Evolutionary conservation across 2,888 invertebrate species (phyloP), one percentile per base, ranked within the genome.

Genomic region (Meteorus cinctellus): DNA sequence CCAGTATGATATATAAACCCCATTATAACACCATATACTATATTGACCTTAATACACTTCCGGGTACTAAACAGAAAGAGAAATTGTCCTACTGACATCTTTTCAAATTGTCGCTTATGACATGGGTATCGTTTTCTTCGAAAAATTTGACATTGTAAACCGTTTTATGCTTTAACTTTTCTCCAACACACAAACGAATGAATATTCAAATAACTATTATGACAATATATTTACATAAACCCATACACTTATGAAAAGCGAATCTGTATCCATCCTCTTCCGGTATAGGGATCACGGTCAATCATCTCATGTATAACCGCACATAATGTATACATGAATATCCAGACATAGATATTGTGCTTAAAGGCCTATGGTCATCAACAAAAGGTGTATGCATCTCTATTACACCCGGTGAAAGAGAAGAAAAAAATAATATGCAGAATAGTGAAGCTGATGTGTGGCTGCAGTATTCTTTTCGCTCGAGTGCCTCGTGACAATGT

Each of bases 401-500:
- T 65, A 55, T 65, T 65, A 19, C 36, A 65, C 36, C 8, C 29
- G 48, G 6, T 45, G 12, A 41, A 45, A 63, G 27, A 63, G 14
- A 16, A 34, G 12, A 65, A 36, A 36, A 41, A 29, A 16, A 29
- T 41, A 72, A 60, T 63, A 77, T 72, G 71, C 71, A 73, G 67
- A 74, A 59, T 69, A 55, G 19, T 19, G 6, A 24, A 19, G 19
- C 19, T 55, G 19, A 41, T 19, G 48, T n/a, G 48, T 55, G 8
- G n/a, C 4, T 55, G 55, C 19, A 55, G 67, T 76, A 72, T 78
- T 74, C 78, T 73, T 51, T 70, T 62, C 62, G 81, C 74, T 77
- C 77, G 79, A 79, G 73, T 77, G 79, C 36, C 45, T 68, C 45
- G 41, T 41, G 69, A 79, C 80, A 81, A 81, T 77, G 73, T 51